A percentile compares a stretch with the other conserved stretches of the same genome.
These are phyloP conservation scores for Acanthurus tractus DNA, from an alignment of 2,797 vertebrate species.

Conservation along the genomic window DNA sequence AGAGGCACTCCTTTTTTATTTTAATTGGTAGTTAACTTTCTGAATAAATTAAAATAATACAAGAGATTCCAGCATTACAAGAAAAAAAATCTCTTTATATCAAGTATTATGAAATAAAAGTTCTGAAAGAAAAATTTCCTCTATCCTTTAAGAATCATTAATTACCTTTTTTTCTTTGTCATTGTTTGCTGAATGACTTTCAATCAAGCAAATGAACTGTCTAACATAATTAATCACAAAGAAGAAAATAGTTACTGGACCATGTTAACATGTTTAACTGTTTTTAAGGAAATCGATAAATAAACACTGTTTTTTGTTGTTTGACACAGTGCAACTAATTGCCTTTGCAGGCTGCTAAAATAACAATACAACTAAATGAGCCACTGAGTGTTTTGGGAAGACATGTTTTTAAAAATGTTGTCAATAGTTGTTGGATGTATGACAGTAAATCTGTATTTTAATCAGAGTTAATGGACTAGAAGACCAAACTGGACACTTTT, in stretches of 20 bases:
- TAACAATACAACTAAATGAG: conserved; percentile 4
- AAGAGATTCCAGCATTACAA: background rate
- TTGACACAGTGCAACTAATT: background rate
- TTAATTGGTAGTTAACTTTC: conserved; percentile 5
- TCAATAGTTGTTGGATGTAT: background rate
- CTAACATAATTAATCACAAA: conserved; percentile 34
- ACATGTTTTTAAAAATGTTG: background rate
- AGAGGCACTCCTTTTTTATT: background rate
- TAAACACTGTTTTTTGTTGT: background rate
- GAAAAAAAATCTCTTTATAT: background rate
- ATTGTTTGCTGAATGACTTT: conserved; percentile 38
- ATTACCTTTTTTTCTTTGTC: conserved; percentile 40
- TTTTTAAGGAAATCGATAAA: background rate
- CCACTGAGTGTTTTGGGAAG: background rate
- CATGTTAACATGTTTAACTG: background rate
- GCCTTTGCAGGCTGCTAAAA: background rate
- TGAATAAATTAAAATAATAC: conserved; percentile 16
- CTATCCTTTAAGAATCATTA: conserved; percentile 29
- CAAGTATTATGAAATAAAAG: conserved; percentile 4
- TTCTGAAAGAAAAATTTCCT: conserved; percentile 27
- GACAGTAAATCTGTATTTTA: background rate
- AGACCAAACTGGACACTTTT: background rate
- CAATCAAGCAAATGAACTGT: conserved; percentile 31
- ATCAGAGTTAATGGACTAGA: background rate
- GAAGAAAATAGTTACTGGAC: conserved; percentile 7